Percentiles rank a stretch among this genome's conserved stretches.
Evolutionary conservation across 2,888 invertebrate species (phyloP).

Genomic region (Oxyteleia sp.): DNA sequence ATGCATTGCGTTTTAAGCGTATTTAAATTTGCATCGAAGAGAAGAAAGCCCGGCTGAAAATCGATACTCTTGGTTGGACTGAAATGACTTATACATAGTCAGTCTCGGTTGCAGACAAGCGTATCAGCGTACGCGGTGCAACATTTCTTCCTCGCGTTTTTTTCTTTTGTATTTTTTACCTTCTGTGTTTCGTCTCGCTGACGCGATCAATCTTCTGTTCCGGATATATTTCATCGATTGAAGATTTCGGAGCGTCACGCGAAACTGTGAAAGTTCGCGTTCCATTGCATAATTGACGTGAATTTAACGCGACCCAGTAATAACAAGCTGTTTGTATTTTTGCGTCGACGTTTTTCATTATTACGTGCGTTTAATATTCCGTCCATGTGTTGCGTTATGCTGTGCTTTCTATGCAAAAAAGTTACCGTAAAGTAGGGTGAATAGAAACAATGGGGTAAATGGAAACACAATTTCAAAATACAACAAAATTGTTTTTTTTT

Average conservation of each 20-base stretch:
- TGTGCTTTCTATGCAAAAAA: no score
- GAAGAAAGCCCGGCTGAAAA: conserved; percentile 43
- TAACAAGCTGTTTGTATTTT: background rate
- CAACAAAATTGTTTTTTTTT: no score
- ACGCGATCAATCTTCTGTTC: conserved; percentile 11
- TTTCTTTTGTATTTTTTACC: no score
- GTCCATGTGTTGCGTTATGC: background rate
- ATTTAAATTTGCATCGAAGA: conserved; percentile 54
- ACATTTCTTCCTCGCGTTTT: no score
- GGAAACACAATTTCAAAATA: no score
- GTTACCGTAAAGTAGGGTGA: no score
- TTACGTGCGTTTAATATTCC: background rate
- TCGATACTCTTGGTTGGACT: conserved; percentile 36
- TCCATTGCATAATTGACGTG: background rate
- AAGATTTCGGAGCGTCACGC: no score
- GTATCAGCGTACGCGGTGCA: background rate
- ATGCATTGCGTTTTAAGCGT: conserved; percentile 46
- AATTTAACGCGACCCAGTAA: background rate
- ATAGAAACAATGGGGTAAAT: no score
- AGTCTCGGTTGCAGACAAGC: conserved; percentile 8
- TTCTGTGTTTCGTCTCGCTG: conserved; percentile 2
- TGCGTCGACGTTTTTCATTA: background rate
- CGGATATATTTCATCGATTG: no score
- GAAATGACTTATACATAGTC: conserved; percentile 39
- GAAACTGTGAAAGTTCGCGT: background rate